Evolutionary conservation across 2,797 vertebrate genomes (phyloP).

Genomic region (Tenualosa ilisha): DNA sequence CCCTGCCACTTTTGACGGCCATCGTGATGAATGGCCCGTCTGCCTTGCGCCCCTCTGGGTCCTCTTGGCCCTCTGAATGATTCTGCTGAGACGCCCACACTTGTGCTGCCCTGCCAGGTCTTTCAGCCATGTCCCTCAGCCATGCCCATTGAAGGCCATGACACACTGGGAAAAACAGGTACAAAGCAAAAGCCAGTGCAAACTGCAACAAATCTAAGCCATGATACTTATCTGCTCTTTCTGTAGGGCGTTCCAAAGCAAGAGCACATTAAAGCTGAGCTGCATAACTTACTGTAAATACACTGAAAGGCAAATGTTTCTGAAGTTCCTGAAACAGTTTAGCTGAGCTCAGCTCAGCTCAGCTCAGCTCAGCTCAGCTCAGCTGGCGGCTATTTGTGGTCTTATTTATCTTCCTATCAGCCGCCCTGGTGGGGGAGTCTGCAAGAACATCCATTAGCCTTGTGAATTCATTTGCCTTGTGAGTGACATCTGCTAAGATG

Average conservation of each 20-base stretch:
- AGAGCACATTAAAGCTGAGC: background rate
- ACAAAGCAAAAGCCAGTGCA: background rate
- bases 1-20: constrained; percentile 1
- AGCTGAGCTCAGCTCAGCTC: background rate
- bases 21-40: constrained; percentile 19
- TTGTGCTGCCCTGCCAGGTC: background rate
- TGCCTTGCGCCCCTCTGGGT: background rate
- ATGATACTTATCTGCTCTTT: background rate
- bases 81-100: background rate
- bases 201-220: background rate
- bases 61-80: background rate
- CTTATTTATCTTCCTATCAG: constrained; percentile 4
- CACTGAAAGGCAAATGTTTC: background rate
- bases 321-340: background rate
- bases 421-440: background rate
- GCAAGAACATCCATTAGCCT: background rate
- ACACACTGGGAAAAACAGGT: background rate
- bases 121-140: background rate
- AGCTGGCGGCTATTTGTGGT: background rate
- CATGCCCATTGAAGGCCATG: background rate
- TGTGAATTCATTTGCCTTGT: background rate
- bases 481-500: constrained; percentile 25
- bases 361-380: background rate
- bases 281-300: background rate
- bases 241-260: background rate